A percentile compares a stretch with the other conserved stretches of the same genome.
Conservation (phyloP, 2,797 vertebrate species). For the Vipera ursinii region DNA sequence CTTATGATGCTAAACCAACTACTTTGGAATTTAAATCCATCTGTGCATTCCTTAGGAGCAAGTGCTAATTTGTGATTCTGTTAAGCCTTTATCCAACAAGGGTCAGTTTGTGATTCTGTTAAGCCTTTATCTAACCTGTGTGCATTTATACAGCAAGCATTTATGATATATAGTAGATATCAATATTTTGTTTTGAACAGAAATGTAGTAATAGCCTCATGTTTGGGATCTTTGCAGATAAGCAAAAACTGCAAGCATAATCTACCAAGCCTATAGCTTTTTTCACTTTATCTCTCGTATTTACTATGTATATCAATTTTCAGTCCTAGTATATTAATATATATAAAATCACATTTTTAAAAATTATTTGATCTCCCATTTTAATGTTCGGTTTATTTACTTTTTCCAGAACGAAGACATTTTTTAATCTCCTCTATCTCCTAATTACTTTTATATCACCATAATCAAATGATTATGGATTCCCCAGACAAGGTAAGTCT, state of each 20-base stretch:
- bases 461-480: too few species aligned
- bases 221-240: not conserved
- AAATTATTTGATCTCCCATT: not conserved
- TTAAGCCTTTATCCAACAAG: not conserved
- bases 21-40: not conserved
- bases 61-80: not conserved
- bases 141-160: not conserved
- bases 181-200: not conserved
- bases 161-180: not conserved
- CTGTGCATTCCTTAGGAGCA: not conserved
- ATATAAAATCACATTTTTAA: not conserved
- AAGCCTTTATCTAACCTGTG: not conserved
- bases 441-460: not conserved
- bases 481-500: not conserved
- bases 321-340: not conserved
- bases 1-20: conserved; percentile 28
- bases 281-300: not conserved
- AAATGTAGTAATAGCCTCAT: not conserved
- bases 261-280: not conserved
- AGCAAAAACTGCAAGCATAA: not conserved
- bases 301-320: not conserved
- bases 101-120: not conserved
- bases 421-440: not conserved
- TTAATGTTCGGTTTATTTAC: not conserved
- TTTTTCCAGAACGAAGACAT: not conserved